phyloP scores from a whole-genome alignment of 1,140 invertebrate genomes.

The Oedothorax gibbosus region DNA sequence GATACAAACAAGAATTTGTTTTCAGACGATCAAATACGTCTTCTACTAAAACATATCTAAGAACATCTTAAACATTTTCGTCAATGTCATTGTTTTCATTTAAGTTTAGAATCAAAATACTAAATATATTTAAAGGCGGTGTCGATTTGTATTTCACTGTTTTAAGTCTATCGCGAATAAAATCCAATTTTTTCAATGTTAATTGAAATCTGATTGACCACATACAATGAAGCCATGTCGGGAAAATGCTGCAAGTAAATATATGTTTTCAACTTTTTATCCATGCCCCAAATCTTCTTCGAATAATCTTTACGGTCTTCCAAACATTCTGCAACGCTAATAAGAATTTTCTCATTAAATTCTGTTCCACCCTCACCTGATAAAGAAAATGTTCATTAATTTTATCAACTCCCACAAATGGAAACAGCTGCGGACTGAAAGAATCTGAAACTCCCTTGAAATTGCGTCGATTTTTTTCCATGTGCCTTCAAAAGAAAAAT shows the following conservation, averaged over 20 bases:
- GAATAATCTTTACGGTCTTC: conserved; percentile 31
- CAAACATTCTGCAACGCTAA: conserved; percentile 27
- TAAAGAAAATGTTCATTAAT: conserved; percentile 32
- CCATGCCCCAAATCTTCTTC: not conserved
- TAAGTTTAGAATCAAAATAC: no score
- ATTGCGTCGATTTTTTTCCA: conserved; percentile 11
- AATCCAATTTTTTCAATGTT: conserved; percentile 4
- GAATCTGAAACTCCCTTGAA: conserved; percentile 17
- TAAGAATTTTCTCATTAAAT: conserved; percentile 46
- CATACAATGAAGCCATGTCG: not conserved
- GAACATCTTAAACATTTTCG: no score
- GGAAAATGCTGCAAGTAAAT: not conserved
- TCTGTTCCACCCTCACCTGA: conserved; percentile 10
- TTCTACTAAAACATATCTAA: no score
- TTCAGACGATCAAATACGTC: no score
- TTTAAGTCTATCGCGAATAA: not conserved
- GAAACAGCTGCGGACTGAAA: conserved; percentile 8
- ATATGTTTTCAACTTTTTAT: not conserved
- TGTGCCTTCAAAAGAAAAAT: conserved; percentile 14
- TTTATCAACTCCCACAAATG: conserved; percentile 18
- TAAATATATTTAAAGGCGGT: no score
- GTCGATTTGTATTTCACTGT: no score
- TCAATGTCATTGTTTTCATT: no score
- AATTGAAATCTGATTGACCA: conserved; percentile 40
- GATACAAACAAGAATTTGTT: no score